Base-by-base conservation (phyloP, 2,113 vertebrate species). In the Silurus meridionalis region DNA sequence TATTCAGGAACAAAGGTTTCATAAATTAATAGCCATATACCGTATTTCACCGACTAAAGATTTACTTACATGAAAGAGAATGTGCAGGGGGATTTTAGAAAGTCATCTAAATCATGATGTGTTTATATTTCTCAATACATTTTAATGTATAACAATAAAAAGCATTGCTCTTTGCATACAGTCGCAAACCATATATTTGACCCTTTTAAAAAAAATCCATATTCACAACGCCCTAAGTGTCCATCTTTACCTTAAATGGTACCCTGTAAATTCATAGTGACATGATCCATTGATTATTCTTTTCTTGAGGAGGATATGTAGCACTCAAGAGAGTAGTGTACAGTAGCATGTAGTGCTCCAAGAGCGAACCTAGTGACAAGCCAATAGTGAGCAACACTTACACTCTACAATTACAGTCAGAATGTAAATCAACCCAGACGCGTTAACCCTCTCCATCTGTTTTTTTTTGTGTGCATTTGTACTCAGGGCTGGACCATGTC, bases 401-500 rank as follows among this genome's bases (percentile, higher is more conserved):
- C 9, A 1, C 15, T 58, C 15, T 79, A 14, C 23, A 37, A 11
- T 23, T 19, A 50, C 37, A 23, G 58, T 81, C 19, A 48, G 17
- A 1, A 19, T 21, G 21, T 48, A 46, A 37, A n/a, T 82, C 19
- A 15, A 46, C 48, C 52, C 8, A 69, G n/a, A 58, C 4, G 67
- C 25, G 8, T 46, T 25, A 78, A 64, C 46, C 2, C 58, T 10
- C 46, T 46, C 21, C 72, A 4, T 11, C 25, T 37, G 37, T 69
- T 25, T 4, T 66, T 6, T 5, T 15, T 87, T 84, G 2, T 57
- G 95, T 95, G 95, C 77, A 84, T 95, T 87, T 97, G 95, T 83
- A 90, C 90, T 72, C 92, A 92, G 25, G 94, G 94, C 53, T 95
- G 92, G 95, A 94, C 88, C 8, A 95, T 92, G 84, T 91, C 95